Conservation (phyloP, 2,113 vertebrate genomes). For the Caracal caracal region DNA sequence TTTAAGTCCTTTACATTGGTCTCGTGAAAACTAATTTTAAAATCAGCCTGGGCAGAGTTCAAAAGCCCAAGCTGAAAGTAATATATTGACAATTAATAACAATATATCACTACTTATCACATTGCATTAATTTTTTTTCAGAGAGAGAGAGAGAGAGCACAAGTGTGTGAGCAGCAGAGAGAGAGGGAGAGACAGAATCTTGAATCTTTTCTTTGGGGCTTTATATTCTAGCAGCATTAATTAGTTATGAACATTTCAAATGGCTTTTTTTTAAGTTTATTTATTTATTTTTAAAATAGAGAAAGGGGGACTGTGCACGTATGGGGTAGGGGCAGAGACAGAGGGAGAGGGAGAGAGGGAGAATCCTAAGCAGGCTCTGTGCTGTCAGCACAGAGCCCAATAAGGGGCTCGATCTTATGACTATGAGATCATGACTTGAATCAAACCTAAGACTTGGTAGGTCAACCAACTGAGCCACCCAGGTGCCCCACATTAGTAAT, state of each 20-base stretch:
- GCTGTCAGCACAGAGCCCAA: not conserved
- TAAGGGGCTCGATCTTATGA: not conserved
- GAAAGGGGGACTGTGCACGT: not conserved
- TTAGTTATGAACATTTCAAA: too few species aligned
- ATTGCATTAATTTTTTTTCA: not conserved
- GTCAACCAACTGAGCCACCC: not conserved
- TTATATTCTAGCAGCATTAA: too few species aligned
- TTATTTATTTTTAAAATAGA: not conserved
- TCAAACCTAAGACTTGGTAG: not conserved
- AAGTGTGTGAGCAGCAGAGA: not conserved
- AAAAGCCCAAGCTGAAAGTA: not conserved
- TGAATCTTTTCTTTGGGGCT: too few species aligned
- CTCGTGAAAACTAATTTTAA: conserved; percentile 46
- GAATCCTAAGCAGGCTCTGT: not conserved
- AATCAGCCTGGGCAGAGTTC: not conserved
- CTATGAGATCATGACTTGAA: not conserved
- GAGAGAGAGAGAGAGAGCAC: not conserved
- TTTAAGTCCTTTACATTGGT: not conserved
- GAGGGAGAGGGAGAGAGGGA: not conserved
- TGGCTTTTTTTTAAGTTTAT: too few species aligned
- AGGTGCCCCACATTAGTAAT: not conserved
- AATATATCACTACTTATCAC: not conserved
- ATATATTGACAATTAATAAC: not conserved
- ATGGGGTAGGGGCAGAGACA: not conserved
- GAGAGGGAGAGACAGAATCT: not conserved